phyloP scores from a whole-genome alignment of 2,888 invertebrate species.

The Malthinus seriepunctatus region DNA sequence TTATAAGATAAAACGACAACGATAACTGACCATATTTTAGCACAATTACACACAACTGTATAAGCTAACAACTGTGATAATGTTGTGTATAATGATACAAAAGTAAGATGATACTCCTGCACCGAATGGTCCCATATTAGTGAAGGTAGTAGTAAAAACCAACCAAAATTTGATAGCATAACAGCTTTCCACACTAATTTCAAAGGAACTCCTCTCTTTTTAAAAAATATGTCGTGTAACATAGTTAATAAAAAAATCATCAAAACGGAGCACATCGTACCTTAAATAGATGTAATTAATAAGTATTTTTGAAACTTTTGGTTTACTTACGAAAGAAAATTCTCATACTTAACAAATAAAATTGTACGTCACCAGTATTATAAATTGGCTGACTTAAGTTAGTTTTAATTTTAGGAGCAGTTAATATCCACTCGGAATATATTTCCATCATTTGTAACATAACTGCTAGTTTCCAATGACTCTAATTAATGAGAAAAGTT shows the following conservation, averaged over 20 bases:
- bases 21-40: constrained; percentile 51
- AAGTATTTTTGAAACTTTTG: not conserved
- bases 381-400: constrained; percentile 37
- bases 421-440: constrained; percentile 68
- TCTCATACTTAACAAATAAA: constrained; percentile 44
- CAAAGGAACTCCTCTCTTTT: constrained; percentile 32
- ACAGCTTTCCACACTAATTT: constrained; percentile 59
- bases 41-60: constrained; percentile 63
- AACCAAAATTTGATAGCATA: constrained; percentile 63
- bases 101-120: constrained; percentile 57
- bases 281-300: constrained; percentile 36
- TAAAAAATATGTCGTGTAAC: constrained; percentile 34
- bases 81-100: constrained; percentile 68
- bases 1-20: constrained; percentile 40
- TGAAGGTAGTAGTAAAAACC: constrained; percentile 64
- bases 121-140: constrained; percentile 63
- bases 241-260: constrained; percentile 41
- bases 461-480: constrained; percentile 71
- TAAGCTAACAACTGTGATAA: constrained; percentile 67
- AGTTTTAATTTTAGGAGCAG: constrained; percentile 35
- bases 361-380: constrained; percentile 45
- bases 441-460: constrained; percentile 81
- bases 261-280: constrained; percentile 41
- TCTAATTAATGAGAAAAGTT: constrained; percentile 37
- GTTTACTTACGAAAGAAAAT: constrained; percentile 40